Evolutionary conservation across 2,797 vertebrate species (phyloP).

Genomic region (Hyperoplus lanceolatus): DNA sequence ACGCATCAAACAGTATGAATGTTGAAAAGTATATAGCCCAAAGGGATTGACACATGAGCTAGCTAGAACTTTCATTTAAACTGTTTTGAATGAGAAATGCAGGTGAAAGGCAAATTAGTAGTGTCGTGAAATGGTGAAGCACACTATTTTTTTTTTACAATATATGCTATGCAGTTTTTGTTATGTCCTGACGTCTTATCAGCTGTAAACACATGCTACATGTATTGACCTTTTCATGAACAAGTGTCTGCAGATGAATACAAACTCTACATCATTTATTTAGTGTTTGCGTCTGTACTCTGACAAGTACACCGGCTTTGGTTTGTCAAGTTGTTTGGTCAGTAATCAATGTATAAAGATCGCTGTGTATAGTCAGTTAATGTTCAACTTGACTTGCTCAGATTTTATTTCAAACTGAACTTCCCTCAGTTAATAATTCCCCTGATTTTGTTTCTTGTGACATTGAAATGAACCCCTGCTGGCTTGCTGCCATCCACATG

Average conservation of each 20-base stretch:
- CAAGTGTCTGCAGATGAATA: not conserved
- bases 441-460: conserved; percentile 40
- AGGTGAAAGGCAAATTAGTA: not conserved
- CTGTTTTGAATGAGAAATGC: not conserved
- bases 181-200: too few species aligned
- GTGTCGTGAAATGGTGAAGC: not conserved
- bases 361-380: conserved; percentile 77
- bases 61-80: not conserved
- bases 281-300: conserved; percentile 5
- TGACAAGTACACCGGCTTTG: conserved; percentile 9
- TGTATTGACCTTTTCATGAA: too few species aligned
- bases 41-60: not conserved
- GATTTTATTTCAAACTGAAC: conserved; percentile 52
- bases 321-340: conserved; percentile 57
- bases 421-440: conserved; percentile 70
- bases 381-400: conserved; percentile 77
- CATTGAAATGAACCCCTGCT: conserved; percentile 58
- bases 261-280: not conserved
- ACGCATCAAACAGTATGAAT: not conserved
- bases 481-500: conserved; percentile 43
- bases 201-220: too few species aligned
- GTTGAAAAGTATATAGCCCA: not conserved
- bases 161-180: too few species aligned
- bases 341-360: conserved; percentile 55
- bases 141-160: not conserved